Evolutionary conservation across 1,140 invertebrate species (phyloP), one percentile per base, ranked within the genome.

Genomic region (Drosophila aff.): DNA sequence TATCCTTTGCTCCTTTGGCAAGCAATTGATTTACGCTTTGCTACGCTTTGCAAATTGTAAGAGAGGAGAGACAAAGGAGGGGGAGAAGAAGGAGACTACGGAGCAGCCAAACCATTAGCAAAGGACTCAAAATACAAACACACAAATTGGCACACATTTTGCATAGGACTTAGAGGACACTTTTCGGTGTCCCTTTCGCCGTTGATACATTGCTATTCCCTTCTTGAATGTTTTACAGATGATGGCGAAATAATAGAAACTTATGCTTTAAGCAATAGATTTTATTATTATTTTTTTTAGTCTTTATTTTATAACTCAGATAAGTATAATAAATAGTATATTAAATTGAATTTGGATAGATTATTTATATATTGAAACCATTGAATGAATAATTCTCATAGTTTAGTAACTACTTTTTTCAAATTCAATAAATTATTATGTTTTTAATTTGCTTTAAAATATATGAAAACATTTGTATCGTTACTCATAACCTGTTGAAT

Each of bases 21-120:
- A 69, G 81, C 81, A 82, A 82, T 82, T 76, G 76, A 71, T 75
- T 83, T 83, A 63, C 80, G 76, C 65, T 59, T 79, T 66, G 60
- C 52, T 59, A 73, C 40, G 77, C 38, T 40, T 40, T 40, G 38
- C 63, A 74, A 85, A 74, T 81, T 79, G 50, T 33, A 28, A 23
- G 26, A 18, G 11, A 36, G 15, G 11, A 15, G 13, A 26, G 31
- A 3, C 8, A 26, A 26, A 31, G 11, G n/a, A 6, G 6, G 13
- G 3, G 16, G 33, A 26, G 16, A 13, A 33, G 11, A 21, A 10
- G 49, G 23, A 55, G 13, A 36, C 33, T 36, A 13, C 33, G 36
- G 36, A 23, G 23, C 23, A 15, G 63, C 28, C 38, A 23, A 44
- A 43, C 63, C 65, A 78, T 77, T 78, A 64, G 75, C 46, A 77